A percentile compares a stretch with the other conserved stretches of the same genome.
phyloP scores from a whole-genome alignment of 2,888 invertebrate genomes.

The Erebia palarica region DNA sequence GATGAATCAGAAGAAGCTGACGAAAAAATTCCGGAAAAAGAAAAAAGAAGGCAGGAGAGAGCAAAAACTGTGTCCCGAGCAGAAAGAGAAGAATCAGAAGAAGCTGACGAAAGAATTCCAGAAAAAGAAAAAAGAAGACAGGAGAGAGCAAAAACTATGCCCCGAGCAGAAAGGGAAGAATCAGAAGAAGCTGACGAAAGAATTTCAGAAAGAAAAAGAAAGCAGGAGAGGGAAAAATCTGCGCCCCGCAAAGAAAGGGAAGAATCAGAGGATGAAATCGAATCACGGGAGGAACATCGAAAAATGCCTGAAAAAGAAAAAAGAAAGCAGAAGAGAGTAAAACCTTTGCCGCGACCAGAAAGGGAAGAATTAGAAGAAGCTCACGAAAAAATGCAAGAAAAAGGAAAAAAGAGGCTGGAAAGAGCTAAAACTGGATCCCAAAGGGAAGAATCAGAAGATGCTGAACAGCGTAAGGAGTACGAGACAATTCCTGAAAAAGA shows the following conservation, averaged over 20 bases:
- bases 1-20: not conserved
- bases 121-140: conserved; percentile 17
- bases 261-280: conserved; percentile 1
- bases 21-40: too few relatives aligned
- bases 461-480: not conserved
- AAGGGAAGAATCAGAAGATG: too few relatives aligned
- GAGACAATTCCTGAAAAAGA: not conserved
- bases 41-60: not conserved
- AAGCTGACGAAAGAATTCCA: conserved; percentile 28
- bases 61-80: not conserved
- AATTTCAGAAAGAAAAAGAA: not conserved
- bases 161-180: not conserved
- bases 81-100: not conserved
- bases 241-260: not conserved
- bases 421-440: not conserved
- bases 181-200: not conserved
- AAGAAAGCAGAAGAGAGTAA: not conserved
- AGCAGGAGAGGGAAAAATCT: not conserved
- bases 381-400: not conserved
- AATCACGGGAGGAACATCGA: too few relatives aligned
- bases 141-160: not conserved
- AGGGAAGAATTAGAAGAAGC: too few relatives aligned
- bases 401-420: too few relatives aligned
- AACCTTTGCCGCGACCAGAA: not conserved
- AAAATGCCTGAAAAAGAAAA: conserved; percentile 28